A percentile compares a stretch with the other conserved stretches of the same genome.
Evolutionary conservation across 1,140 invertebrate genomes (phyloP).

Genomic region (Drosophila sturtevanti): DNA sequence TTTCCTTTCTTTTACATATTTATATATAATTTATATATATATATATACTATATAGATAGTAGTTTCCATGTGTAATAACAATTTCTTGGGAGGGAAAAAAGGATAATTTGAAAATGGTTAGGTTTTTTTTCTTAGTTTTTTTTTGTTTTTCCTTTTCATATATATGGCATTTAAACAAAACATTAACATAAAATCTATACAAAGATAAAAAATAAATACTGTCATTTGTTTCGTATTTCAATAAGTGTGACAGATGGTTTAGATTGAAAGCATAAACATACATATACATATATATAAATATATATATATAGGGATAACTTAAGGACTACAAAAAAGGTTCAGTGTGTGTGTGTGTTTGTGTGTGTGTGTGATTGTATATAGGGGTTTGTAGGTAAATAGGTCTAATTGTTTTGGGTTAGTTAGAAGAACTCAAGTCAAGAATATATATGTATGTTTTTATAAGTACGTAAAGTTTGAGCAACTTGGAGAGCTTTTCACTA

Average conservation of each 20-base stretch:
- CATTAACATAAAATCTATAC: slow-evolving; percentile 53
- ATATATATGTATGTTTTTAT: slow-evolving; percentile 60
- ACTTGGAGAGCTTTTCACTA: slow-evolving; percentile 64
- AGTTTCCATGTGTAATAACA: slow-evolving; percentile 52
- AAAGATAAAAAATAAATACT: slow-evolving; percentile 64
- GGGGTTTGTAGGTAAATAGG: too few relatives aligned
- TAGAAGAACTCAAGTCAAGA: slow-evolving; percentile 48
- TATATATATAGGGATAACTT: slow-evolving; percentile 23
- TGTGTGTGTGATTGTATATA: not conserved
- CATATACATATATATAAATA: slow-evolving; percentile 17
- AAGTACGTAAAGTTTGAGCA: slow-evolving; percentile 57
- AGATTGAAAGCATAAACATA: too few relatives aligned
- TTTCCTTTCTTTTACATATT: slow-evolving; percentile 20
- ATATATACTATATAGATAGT: slow-evolving; percentile 14
- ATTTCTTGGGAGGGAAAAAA: slow-evolving; percentile 50
- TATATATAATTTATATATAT: slow-evolving; percentile 10
- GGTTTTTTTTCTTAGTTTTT: not conserved
- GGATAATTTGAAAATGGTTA: slow-evolving; percentile 20
- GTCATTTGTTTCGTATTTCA: slow-evolving; percentile 20
- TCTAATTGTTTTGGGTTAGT: slow-evolving; percentile 23
- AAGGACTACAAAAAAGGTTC: slow-evolving; percentile 40
- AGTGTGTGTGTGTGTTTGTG: slow-evolving; percentile 13
- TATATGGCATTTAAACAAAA: slow-evolving; percentile 73
- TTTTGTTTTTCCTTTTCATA: not conserved
- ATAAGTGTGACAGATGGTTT: slow-evolving; percentile 10